Percentiles rank a stretch among this genome's conserved stretches.
These are phyloP conservation scores for Hypercompe scribonia DNA, from an alignment of 2,888 invertebrate genomes.

Conservation along the genomic window DNA sequence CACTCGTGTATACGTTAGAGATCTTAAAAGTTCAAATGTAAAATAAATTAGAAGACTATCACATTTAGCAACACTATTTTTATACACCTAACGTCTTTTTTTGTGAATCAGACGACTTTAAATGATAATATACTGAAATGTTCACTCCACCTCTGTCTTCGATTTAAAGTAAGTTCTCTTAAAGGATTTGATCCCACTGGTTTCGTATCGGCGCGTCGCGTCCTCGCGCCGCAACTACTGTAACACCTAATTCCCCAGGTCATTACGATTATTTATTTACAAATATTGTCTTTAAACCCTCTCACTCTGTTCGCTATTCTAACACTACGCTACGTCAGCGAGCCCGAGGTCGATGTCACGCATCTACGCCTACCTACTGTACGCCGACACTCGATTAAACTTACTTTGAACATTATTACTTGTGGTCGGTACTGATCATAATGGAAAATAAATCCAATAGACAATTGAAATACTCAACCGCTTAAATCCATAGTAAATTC, in stretches of 20 bases:
- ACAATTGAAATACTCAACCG: slow-evolving; percentile 79
- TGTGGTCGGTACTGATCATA: slow-evolving; percentile 76
- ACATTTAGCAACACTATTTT: slow-evolving; percentile 85
- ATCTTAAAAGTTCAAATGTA: slow-evolving; percentile 79
- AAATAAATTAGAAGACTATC: slow-evolving; percentile 85
- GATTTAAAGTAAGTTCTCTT: slow-evolving; percentile 84
- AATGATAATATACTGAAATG: slow-evolving; percentile 77
- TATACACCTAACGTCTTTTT: slow-evolving; percentile 83
- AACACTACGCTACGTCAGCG: slow-evolving; percentile 83
- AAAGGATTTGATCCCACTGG: slow-evolving; percentile 88
- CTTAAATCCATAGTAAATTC: slow-evolving; percentile 86
- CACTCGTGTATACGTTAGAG: slow-evolving; percentile 75
- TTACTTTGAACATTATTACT: slow-evolving; percentile 77
- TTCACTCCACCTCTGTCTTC: slow-evolving; percentile 72
- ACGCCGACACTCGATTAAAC: slow-evolving; percentile 72
- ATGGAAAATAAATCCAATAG: slow-evolving; percentile 75
- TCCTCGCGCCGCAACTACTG: slow-evolving; percentile 67
- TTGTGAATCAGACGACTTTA: slow-evolving; percentile 78
- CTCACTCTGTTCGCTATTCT: slow-evolving; percentile 86
- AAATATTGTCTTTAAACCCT: slow-evolving; percentile 87
- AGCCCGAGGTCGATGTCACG: slow-evolving; percentile 80
- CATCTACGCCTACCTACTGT: slow-evolving; percentile 75
- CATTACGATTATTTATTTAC: slow-evolving; percentile 86
- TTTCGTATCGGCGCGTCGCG: slow-evolving; percentile 80
- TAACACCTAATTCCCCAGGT: slow-evolving; percentile 82